A percentile compares a stretch with the other conserved stretches of the same genome.
phyloP scores from a whole-genome alignment of 2,888 invertebrate genomes.

The Drosophila greeni region DNA sequence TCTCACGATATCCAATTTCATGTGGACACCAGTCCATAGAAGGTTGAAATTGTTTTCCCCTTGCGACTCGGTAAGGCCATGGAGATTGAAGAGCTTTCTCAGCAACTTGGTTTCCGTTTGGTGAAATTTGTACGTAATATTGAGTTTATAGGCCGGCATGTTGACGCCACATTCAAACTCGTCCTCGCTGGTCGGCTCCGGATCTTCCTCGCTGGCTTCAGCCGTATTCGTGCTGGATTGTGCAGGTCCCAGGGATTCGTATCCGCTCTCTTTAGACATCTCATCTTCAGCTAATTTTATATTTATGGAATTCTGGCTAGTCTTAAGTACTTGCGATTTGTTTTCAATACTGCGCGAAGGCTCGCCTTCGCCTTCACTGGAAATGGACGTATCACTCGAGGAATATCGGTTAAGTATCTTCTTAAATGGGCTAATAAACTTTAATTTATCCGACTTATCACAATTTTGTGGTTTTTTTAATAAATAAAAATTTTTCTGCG shows the following conservation, averaged over 20 bases:
- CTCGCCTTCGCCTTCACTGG: constrained; percentile 74
- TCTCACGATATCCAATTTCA: constrained; percentile 92
- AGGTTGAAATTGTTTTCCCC: constrained; percentile 90
- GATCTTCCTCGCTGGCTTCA: constrained; percentile 59
- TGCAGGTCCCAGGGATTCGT: constrained; percentile 31
- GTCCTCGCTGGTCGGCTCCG: constrained; percentile 58
- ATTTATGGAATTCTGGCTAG: constrained; percentile 31
- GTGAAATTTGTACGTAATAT: constrained; percentile 88
- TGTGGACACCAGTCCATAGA: constrained; percentile 95
- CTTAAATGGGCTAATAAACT: constrained; percentile 22
- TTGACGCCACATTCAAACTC: constrained; percentile 69
- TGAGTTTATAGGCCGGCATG: constrained; percentile 85
- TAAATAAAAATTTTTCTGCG: constrained; percentile 42
- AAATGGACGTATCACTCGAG: constrained; percentile 77
- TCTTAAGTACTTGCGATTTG: constrained; percentile 33
- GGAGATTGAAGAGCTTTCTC: constrained; percentile 86
- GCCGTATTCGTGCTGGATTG: constrained; percentile 36
- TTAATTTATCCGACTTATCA: constrained; percentile 32
- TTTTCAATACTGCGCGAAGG: constrained; percentile 37
- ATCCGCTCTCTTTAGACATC: constrained; percentile 49
- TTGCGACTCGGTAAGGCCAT: constrained; percentile 85
- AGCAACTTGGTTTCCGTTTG: constrained; percentile 91
- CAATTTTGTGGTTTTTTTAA: constrained; percentile 34
- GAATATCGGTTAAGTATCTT: constrained; percentile 62
- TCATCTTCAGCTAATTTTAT: constrained; percentile 29